A percentile compares a stretch with the other conserved stretches of the same genome.
Conservation (phyloP, 2,113 vertebrate genomes). For the Lepisosteus oculatus region DNA sequence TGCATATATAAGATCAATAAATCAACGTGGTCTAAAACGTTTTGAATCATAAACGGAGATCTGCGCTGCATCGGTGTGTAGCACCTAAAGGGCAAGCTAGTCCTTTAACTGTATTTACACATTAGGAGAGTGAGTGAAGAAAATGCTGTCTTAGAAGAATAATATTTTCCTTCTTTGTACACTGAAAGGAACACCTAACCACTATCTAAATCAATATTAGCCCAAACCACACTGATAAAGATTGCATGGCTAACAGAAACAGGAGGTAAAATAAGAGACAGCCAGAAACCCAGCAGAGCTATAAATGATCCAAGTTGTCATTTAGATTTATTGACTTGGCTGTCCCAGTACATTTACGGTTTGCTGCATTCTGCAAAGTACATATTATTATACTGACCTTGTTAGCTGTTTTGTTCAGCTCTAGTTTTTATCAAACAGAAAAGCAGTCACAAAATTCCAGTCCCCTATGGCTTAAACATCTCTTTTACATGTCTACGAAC, state of each 20-base stretch:
- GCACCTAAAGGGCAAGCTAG: conserved; percentile 15
- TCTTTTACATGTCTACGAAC: conserved; percentile 19
- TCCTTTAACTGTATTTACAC: conserved; percentile 16
- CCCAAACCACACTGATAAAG: conserved; percentile 40
- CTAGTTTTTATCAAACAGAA: neutral
- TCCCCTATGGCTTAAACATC: conserved; percentile 32
- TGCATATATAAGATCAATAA: conserved; percentile 43
- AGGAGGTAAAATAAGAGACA: conserved; percentile 37
- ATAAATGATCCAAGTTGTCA: conserved; percentile 46
- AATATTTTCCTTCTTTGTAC: conserved; percentile 10
- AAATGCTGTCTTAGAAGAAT: neutral
- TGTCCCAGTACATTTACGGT: conserved; percentile 27
- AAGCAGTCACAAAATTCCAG: neutral
- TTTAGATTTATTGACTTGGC: conserved; percentile 42
- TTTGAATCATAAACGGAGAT: conserved; percentile 22
- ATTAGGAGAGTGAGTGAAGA: neutral
- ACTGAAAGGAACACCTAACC: conserved; percentile 31
- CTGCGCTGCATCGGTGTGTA: conserved; percentile 28
- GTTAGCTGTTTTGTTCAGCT: conserved; percentile 23
- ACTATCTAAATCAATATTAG: conserved; percentile 48
- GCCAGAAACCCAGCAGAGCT: conserved; percentile 29
- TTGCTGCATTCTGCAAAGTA: conserved; percentile 32
- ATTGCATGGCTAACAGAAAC: conserved; percentile 35
- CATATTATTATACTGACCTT: conserved; percentile 44
- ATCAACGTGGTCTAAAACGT: conserved; percentile 33